Base-by-base conservation (phyloP, 2,113 vertebrate genomes). In the Nibea albiflora region DNA sequence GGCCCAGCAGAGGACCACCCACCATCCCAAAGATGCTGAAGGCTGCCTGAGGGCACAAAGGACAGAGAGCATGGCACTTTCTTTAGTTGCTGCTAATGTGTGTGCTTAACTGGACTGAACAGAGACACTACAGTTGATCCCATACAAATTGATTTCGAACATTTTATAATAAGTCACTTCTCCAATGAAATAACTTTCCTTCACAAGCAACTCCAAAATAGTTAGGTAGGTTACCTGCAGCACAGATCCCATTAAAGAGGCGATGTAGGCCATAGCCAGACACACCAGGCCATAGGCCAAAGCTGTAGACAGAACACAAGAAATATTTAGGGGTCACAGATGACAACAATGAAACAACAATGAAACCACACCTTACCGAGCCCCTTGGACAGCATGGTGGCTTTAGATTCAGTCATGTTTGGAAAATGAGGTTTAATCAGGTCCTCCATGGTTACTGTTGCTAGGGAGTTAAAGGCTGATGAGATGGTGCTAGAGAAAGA, bases 11-110 rank as follows among this genome's bases (percentile, higher is more conserved):
- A 0, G 98, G 98, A 0, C 97, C 98, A 0, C 98, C 98, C 20
- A 99, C 94, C 96, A 99, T 99, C 75, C 98, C 98, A 1, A 99
- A 99, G 92, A 99, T 99, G 92, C 98, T 99, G 87, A 99, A 92
- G 62, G 98, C 98, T 0, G 97, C 98, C 98, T 99, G 90, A 73
- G 73, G 54, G 5, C 20, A 73, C 12, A 85, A 2, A 62, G 10
- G 11, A 69, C 9, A 14, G 2, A 22, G 4, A 62, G 28, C 2
- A 60, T 39, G 49, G 11, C 16, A 62, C 14, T 8, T 4, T 20
- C 9, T 31, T n/a, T 28, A n/a, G 14, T 1, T 35, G 68, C 54
- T 6, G 11, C 35, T 22, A 10, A 22, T 31, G 17, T 60, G 16
- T 12, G 35, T 57, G 39, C n/a, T 24, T 44, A 56, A 42, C 20